These are phyloP conservation scores for Propsilocerus akamusi DNA, from an alignment of 1,140 invertebrate species.

Conservation along the genomic window DNA sequence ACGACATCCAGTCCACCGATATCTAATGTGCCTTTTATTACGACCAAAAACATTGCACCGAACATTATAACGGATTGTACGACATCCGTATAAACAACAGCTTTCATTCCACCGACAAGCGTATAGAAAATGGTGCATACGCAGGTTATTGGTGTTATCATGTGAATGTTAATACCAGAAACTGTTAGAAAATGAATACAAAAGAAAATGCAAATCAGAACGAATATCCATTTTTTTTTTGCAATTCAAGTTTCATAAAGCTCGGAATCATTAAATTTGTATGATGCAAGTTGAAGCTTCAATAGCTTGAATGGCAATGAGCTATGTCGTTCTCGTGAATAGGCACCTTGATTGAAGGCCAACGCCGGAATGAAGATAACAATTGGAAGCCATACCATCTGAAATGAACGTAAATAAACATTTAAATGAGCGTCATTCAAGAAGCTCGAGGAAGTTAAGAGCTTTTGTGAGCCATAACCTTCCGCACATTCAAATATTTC, in stretches of 20 bases:
- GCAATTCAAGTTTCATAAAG: neutral
- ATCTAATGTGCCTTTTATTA: constrained; percentile 62
- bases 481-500: no score
- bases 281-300: neutral
- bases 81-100: constrained; percentile 86
- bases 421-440: no score
- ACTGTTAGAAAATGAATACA: constrained; percentile 48
- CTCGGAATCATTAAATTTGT: neutral
- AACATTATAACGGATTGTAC: constrained; percentile 77
- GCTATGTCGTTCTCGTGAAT: constrained; percentile 2
- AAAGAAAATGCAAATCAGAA: constrained; percentile 11
- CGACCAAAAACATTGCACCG: constrained; percentile 57
- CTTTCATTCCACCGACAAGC: constrained; percentile 74
- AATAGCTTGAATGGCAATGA: neutral
- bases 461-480: no score
- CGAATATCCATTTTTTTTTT: constrained; percentile 10
- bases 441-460: no score
- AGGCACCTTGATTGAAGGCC: constrained; percentile 66
- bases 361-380: constrained; percentile 80
- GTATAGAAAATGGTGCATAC: constrained; percentile 83
- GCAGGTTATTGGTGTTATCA: constrained; percentile 65
- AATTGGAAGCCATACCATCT: constrained; percentile 76
- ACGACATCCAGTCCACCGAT: constrained; percentile 59
- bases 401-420: constrained; percentile 23
- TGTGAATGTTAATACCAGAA: constrained; percentile 64